Percentiles rank a stretch among this genome's conserved stretches.
These are phyloP conservation scores for Selene dorsalis DNA, from an alignment of 2,797 vertebrate genomes.

Conservation along the genomic window DNA sequence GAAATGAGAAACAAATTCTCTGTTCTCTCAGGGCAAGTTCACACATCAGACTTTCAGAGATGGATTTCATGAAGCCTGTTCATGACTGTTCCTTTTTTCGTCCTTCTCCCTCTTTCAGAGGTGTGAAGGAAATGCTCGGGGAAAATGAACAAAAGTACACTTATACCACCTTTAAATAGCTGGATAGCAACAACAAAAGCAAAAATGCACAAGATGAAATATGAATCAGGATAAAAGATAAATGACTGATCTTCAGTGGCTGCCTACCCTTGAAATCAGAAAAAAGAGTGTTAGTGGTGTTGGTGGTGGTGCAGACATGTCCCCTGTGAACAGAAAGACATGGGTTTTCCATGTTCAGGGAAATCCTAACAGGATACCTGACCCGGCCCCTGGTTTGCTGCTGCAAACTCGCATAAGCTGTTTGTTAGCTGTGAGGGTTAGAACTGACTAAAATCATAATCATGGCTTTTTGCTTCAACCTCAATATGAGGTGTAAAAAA, in stretches of 20 bases:
- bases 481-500: constrained; percentile 12
- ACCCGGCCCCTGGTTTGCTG: constrained; percentile 5
- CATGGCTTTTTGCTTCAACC: not conserved
- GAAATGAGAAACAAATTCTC: constrained; percentile 39
- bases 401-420: constrained; percentile 32
- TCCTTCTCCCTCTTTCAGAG: not conserved
- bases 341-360: constrained; percentile 31
- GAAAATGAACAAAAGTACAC: too few species aligned
- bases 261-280: constrained; percentile 34
- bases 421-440: constrained; percentile 18
- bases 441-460: constrained; percentile 14
- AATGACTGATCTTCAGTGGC: constrained; percentile 38
- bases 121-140: constrained; percentile 1
- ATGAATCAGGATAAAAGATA: constrained; percentile 62
- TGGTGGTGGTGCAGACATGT: constrained; percentile 26
- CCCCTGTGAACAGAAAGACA: constrained; percentile 28
- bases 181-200: too few species aligned
- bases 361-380: constrained; percentile 16
- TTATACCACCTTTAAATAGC: too few species aligned
- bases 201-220: constrained; percentile 62
- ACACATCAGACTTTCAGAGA: constrained; percentile 10
- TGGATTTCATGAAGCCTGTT: constrained; percentile 14
- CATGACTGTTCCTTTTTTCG: not conserved
- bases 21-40: constrained; percentile 11
- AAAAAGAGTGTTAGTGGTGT: constrained; percentile 16